Evolutionary conservation across 2,797 vertebrate species (phyloP).

Genomic region (Odontamblyopus lacepedii): DNA sequence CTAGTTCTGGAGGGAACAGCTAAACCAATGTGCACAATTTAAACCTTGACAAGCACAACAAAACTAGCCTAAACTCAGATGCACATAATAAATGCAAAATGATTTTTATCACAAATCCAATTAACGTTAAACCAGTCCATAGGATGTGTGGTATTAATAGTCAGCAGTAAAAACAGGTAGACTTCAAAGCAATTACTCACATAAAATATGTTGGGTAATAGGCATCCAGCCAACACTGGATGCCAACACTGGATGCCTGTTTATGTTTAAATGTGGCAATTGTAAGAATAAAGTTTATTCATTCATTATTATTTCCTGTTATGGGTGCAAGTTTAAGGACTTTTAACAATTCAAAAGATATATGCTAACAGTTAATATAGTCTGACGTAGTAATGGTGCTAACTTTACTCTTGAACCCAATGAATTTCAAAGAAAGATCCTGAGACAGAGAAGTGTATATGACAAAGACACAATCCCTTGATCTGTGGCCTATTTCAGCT

Average conservation of each 20-base stretch:
- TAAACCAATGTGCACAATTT: not conserved
- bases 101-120: too few species aligned
- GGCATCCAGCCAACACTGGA: not conserved
- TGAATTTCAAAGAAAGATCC: too few species aligned
- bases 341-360: not conserved
- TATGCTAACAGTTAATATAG: not conserved
- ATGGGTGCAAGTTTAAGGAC: not conserved
- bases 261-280: constrained; percentile 15
- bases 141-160: too few species aligned
- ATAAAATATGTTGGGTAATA: not conserved
- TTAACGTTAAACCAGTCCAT: too few species aligned
- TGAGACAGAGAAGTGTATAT: not conserved
- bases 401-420: not conserved
- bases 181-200: not conserved
- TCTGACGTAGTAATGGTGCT: not conserved
- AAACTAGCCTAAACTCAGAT: too few species aligned
- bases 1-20: not conserved
- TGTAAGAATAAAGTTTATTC: constrained; percentile 15
- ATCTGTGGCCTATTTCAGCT: constrained; percentile 31
- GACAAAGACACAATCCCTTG: not conserved
- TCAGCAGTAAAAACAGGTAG: not conserved
- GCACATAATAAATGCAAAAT: too few species aligned
- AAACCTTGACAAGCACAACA: not conserved
- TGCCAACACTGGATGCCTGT: not conserved
- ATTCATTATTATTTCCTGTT: not conserved